Evolutionary conservation across 2,113 vertebrate genomes (phyloP).

Genomic region (Thryonomys swinderianus): DNA sequence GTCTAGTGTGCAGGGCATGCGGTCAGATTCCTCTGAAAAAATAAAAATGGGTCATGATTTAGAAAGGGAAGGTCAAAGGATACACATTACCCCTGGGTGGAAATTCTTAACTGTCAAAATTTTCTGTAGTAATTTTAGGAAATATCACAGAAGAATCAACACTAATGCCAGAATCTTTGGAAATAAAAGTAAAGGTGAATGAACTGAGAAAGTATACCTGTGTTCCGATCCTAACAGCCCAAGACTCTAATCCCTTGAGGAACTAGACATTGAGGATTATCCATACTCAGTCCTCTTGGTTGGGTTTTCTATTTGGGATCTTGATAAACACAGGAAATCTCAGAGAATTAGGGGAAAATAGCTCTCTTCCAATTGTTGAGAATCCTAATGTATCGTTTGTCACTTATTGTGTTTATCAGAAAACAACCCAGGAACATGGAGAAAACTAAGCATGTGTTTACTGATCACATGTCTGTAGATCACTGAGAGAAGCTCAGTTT

Average conservation of each 20-base stretch:
- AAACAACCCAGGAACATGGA: background rate
- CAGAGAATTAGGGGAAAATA: background rate
- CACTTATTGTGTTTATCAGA: background rate
- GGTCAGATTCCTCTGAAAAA: background rate
- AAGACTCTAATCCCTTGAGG: background rate
- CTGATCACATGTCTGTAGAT: background rate
- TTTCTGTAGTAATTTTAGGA: background rate
- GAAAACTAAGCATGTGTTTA: background rate
- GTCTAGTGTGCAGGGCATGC: background rate
- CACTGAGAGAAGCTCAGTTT: background rate
- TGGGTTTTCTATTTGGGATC: background rate
- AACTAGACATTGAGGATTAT: background rate
- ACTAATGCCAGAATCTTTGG: background rate
- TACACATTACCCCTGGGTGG: background rate
- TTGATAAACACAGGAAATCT: background rate
- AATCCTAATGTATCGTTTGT: background rate
- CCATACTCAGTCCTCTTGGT: fast-evolving
- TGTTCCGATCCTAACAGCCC: background rate
- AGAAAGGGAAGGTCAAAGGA: background rate
- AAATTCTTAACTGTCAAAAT: background rate
- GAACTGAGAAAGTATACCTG: background rate
- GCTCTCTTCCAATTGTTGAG: background rate
- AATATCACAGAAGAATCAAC: background rate
- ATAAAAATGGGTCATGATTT: background rate
- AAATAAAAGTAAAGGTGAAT: background rate